Percentiles rank a stretch among this genome's conserved stretches.
Evolutionary conservation across 2,888 invertebrate genomes (phyloP).

Genomic region (Caenorhabditis virilis): DNA sequence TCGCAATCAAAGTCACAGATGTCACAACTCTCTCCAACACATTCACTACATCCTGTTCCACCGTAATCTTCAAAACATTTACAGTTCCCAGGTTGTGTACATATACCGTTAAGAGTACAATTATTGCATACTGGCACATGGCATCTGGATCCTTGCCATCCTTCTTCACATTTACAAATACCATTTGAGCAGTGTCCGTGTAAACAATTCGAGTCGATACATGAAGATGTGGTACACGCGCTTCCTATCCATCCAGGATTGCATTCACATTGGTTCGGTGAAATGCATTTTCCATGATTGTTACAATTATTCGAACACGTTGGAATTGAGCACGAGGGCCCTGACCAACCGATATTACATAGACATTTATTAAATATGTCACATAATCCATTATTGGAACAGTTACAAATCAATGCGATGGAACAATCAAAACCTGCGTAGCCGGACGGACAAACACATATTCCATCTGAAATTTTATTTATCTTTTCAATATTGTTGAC

Average conservation of each 20-base stretch:
- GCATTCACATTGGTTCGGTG: slow-evolving; percentile 46
- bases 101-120: slow-evolving; percentile 49
- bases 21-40: slow-evolving; percentile 35
- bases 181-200: slow-evolving; percentile 38
- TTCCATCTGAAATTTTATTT: slow-evolving; percentile 13
- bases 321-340: slow-evolving; percentile 41
- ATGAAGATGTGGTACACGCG: slow-evolving; percentile 25
- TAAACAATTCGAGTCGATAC: slow-evolving; percentile 27
- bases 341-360: slow-evolving; percentile 49
- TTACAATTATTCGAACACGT: slow-evolving; percentile 44
- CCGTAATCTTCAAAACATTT: slow-evolving; percentile 46
- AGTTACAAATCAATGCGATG: slow-evolving; percentile 35
- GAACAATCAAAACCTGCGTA: slow-evolving; percentile 43
- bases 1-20: slow-evolving; percentile 59
- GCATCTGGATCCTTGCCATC: slow-evolving; percentile 42
- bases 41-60: slow-evolving; percentile 41
- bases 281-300: slow-evolving; percentile 43
- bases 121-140: slow-evolving; percentile 33
- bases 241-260: slow-evolving; percentile 35
- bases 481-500: background rate
- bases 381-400: slow-evolving; percentile 40
- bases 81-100: slow-evolving; percentile 39
- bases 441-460: slow-evolving; percentile 42
- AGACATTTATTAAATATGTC: slow-evolving; percentile 42
- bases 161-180: slow-evolving; percentile 31